These are phyloP conservation scores for Python bivittatus DNA, from an alignment of 2,113 vertebrate species.

Conservation along the genomic window DNA sequence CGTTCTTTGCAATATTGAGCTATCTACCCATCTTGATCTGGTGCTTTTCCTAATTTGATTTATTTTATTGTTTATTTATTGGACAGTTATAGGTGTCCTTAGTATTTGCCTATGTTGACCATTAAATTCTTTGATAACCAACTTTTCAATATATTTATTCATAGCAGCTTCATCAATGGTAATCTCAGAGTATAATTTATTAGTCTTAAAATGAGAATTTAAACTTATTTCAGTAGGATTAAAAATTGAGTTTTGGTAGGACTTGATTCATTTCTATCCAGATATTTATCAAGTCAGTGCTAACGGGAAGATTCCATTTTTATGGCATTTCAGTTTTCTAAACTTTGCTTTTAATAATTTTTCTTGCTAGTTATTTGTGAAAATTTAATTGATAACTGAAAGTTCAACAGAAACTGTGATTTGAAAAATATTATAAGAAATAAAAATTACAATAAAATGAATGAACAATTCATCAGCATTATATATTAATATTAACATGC, in stretches of 20 bases:
- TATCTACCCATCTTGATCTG: background rate
- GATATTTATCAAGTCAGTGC: background rate
- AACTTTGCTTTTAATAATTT: background rate
- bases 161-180: background rate
- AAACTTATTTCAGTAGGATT: background rate
- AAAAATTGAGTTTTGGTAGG: background rate
- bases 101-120: background rate
- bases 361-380: background rate
- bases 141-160: background rate
- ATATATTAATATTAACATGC: background rate
- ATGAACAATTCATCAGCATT: background rate
- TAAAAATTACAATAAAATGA: background rate
- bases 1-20: background rate
- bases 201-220: background rate
- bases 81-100: background rate
- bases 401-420: background rate
- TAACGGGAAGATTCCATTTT: background rate
- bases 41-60: background rate
- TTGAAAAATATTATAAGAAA: background rate
- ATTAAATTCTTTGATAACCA: background rate
- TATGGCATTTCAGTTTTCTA: background rate
- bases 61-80: background rate
- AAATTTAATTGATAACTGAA: background rate
- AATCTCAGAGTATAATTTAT: background rate
- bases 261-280: background rate